Evolutionary conservation across 2,113 vertebrate genomes (phyloP).

Genomic region (Oncorhynchus gorbuscha): DNA sequence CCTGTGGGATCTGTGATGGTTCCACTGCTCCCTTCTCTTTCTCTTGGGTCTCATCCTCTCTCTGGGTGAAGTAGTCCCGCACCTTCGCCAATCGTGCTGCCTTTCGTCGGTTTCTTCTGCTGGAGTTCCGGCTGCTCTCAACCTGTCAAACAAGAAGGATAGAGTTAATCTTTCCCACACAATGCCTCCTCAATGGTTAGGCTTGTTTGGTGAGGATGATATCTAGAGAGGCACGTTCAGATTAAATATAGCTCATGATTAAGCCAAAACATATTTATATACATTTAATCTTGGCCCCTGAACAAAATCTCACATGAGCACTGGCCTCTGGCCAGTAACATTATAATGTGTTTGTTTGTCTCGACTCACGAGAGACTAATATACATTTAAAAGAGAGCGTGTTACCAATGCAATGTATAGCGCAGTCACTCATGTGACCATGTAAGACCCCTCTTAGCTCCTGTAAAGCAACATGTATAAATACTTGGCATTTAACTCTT

Average conservation of each 20-base stretch:
- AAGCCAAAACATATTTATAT: neutral
- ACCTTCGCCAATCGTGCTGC: conserved; percentile 54
- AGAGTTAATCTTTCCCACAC: conserved; percentile 10
- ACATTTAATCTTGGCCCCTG: neutral
- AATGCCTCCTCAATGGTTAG: neutral
- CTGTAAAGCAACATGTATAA: too few species aligned
- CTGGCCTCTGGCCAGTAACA: neutral
- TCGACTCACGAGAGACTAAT: neutral
- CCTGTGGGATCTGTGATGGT: conserved; percentile 2
- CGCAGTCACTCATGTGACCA: too few species aligned
- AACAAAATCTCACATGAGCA: neutral
- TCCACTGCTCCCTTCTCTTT: conserved; percentile 24
- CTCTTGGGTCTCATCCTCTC: conserved; percentile 6
- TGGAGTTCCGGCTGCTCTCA: conserved; percentile 49
- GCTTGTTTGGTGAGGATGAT: neutral
- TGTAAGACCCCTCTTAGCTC: too few species aligned
- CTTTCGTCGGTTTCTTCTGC: conserved; percentile 52
- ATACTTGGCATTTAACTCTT: too few species aligned
- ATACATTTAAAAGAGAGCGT: neutral
- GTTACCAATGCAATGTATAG: neutral
- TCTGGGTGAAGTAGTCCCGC: conserved; percentile 58
- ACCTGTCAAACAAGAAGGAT: conserved; percentile 55
- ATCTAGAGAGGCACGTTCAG: neutral
- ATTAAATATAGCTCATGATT: neutral
- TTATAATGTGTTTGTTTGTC: neutral